Percentiles rank a stretch among this genome's conserved stretches.
Evolutionary conservation across 2,797 vertebrate species (phyloP).

Genomic region (Molossus alvarezi): DNA sequence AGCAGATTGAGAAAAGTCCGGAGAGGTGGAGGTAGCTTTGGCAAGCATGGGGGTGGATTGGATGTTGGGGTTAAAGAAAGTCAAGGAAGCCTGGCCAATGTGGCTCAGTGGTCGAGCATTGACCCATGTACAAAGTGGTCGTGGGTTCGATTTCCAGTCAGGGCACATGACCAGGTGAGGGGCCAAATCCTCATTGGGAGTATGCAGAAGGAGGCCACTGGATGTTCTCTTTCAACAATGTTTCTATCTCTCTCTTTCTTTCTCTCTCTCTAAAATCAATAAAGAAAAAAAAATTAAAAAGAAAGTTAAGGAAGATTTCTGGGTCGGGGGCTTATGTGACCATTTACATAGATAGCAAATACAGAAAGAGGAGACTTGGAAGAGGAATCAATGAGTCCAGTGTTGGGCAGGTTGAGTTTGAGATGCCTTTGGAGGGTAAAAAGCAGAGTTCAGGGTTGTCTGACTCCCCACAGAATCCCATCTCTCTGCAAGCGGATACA

Average conservation of each 20-base stretch:
- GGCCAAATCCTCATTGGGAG: too few relatives aligned
- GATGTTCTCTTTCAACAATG: too few relatives aligned
- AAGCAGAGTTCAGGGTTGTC: neutral
- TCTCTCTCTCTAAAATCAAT: too few relatives aligned
- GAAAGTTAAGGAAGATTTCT: neutral
- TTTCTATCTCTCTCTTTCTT: too few relatives aligned
- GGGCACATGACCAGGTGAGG: too few relatives aligned
- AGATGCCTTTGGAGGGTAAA: conserved; percentile 18
- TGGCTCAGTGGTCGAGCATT: too few relatives aligned
- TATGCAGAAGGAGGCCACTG: too few relatives aligned
- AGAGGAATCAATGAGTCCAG: neutral
- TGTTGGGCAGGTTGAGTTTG: neutral
- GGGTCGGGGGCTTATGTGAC: neutral
- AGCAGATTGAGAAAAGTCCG: neutral
- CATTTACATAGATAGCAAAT: neutral
- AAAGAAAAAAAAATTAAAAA: too few relatives aligned
- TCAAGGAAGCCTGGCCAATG: neutral
- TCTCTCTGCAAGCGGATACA: neutral
- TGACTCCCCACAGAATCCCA: neutral
- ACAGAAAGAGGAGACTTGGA: neutral
- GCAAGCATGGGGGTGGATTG: neutral
- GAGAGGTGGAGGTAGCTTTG: neutral
- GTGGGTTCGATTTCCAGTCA: too few relatives aligned
- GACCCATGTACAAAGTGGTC: too few relatives aligned
- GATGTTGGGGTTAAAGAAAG: neutral